These are phyloP conservation scores for Xestia c-nigrum DNA, from an alignment of 2,888 invertebrate species.

Conservation along the genomic window DNA sequence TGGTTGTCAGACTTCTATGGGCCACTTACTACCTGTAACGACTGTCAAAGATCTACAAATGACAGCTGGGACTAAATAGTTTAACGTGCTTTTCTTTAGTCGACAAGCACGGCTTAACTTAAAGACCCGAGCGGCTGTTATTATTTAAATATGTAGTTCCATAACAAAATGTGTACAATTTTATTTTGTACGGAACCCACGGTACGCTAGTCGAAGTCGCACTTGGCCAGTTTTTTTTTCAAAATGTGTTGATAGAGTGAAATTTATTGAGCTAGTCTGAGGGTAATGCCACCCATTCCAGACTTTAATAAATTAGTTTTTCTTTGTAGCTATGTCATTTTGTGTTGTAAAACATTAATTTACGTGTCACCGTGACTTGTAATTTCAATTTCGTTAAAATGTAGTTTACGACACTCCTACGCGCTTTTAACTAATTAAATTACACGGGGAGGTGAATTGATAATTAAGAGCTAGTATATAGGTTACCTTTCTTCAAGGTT, in stretches of 20 bases:
- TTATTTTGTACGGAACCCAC: too few species aligned
- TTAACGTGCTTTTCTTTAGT: too few species aligned
- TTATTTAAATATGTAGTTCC: too few species aligned
- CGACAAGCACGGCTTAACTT: too few species aligned
- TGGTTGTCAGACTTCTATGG: too few species aligned
- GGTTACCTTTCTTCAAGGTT: not conserved
- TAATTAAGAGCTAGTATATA: not conserved
- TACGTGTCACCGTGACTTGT: not conserved
- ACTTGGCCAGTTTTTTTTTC: not conserved
- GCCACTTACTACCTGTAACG: too few species aligned
- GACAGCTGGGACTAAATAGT: too few species aligned
- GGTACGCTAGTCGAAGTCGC: too few species aligned
- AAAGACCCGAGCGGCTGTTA: too few species aligned
- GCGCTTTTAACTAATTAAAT: slow-evolving; percentile 9
- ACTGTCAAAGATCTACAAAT: too few species aligned
- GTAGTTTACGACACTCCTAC: not conserved
- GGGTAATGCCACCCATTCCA: not conserved
- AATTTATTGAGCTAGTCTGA: not conserved
- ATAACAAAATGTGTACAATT: too few species aligned
- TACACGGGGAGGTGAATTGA: not conserved
- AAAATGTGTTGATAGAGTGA: not conserved
- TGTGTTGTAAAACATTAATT: slow-evolving; percentile 2
- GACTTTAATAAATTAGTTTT: not conserved
- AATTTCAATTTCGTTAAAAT: slow-evolving; percentile 25
- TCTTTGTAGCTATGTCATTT: not conserved